Base-by-base conservation (phyloP, 2,888 invertebrate species). In the Acanthopleura granulata region DNA sequence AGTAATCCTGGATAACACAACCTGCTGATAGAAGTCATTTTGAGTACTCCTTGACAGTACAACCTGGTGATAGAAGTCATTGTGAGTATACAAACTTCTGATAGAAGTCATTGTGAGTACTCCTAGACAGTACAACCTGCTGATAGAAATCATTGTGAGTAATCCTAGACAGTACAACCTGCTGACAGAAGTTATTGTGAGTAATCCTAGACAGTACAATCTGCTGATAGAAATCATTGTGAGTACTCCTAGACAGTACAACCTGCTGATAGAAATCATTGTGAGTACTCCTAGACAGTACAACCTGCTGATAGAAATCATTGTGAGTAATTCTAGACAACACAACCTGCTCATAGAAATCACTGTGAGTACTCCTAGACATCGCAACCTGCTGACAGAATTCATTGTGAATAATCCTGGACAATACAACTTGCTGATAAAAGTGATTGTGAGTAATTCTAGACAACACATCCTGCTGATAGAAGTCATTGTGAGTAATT, bases 181-280 rank as follows among this genome's bases (percentile, higher is more conserved):
- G 9, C 66, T 69, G 0, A 62, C 79, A 12, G 61, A 72, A 49
- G 80, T 78, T 0, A 49, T 75, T 75, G 80, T 80, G 62, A 62
- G 72, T 51, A 40, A 40, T 40, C 74, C 76, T 15, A 74, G 78
- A 51, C 69, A 74, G 30, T 76, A 73, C 50, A 74, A 75, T n/a
- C 51, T 80, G 9, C 66, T 69, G 0, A 62, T 80, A 12, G 61
- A 72, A 49, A 79, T 78, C 3, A 49, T 75, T 75, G 80, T 80
- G 62, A 62, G 72, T 51, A 40, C 3, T 40, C 40, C 40, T 40
- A 40, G 40, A 40, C 40, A 40, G 40, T 40, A 40, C 40, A 40
- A 9, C 9, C 9, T 80, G 15, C 70, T 69, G 0, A 61, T 80
- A 12, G 61, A 71, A 40, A 79, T 78, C 1, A 49, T 75, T 74